Base-by-base conservation (phyloP, 2,888 invertebrate genomes). In the Mythimna impura region DNA sequence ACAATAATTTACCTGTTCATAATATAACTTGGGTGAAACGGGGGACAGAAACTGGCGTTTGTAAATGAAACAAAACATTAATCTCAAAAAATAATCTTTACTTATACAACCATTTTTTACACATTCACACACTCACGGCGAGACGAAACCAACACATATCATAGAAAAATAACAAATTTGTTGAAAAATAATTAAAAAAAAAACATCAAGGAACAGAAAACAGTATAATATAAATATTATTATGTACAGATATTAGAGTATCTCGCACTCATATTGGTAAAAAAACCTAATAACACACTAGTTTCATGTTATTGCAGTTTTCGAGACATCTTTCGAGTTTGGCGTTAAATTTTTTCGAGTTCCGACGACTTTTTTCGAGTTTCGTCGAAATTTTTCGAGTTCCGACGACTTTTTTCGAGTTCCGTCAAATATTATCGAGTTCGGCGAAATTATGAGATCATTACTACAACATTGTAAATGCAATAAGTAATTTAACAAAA, bases 221-320 rank as follows among this genome's bases (percentile, higher is more conserved):
- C 76, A 84, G 87, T 86, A 40, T 40, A 22, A 6, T 86, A 89
- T 91, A 91, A 90, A 92, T 90, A 92, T 90, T 76, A 91, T 89
- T 92, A 92, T 92, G 86, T 93, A 93, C 93, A 93, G 86, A 86
- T 83, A 68, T 84, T 85, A 78, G 81, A 58, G 67, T 36, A 76
- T 75, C 81, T 83, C 86, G 76, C 87, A 66, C 69, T 76, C 87
- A 84, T 36, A 73, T 80, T 74, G 79, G 87, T 85, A 85, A 81
- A 86, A 74, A 70, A 80, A 80, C 72, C 72, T 78, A 69, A 80
- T 40, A 70, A 73, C 20, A 52, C 84, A 71, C 78, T 73, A 76
- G 62, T 71, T 72, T 66, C 87, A 87, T 78, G 76, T 66, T 76
- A 74, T 54, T 78, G 66, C 61, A n/a, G 17, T 40, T 68, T 47